Base-by-base conservation (phyloP, 1,140 invertebrate genomes). In the Achroia grisella region DNA sequence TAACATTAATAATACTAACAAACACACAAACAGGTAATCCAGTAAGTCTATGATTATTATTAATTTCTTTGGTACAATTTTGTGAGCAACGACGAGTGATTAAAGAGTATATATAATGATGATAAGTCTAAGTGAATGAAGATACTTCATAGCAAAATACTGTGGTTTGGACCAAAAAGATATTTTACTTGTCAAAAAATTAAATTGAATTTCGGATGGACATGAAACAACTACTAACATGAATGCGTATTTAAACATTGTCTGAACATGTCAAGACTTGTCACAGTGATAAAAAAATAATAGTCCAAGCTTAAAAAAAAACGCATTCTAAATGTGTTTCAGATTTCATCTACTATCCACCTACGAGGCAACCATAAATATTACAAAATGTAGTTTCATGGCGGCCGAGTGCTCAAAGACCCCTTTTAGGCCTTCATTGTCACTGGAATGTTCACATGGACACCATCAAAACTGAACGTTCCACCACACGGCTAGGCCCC, bases 61-160 rank as follows among this genome's bases (percentile, higher is more conserved):
- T 56, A 53, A 71, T 62, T 65, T 83, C 73, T 83, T 83, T 79
- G 75, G 76, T 83, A 79, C 62, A 72, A 66, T 67, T 71, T 80
- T 83, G 79, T 83, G 79, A 83, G 75, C 79, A 81, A 80, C 62
- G 62, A 76, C 60, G 58, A 50, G 50, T 59, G 53, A 60, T 56
- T 59, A 69, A 54, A 49, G 65, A 58, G 51, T 55, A 64, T 75
- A 53, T 75, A 61, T 48, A 45, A 52, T 54, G 52, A 53, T 45
- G 49, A 53, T 51, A 60, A 62, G 55, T 56, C 56, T 64, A 51
- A 69, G 71, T 67, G 62, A 64, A 23, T 23, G 6, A 23, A 59
- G 53, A 61, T 58, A 52, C 48, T 42, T 35, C 50, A 73, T 65
- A 70, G 58, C 55, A 48, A 73, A 57, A 75, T 71, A 71, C 63